Evolutionary conservation across 2,113 vertebrate genomes (phyloP).

Genomic region (Crypturellus undulatus): DNA sequence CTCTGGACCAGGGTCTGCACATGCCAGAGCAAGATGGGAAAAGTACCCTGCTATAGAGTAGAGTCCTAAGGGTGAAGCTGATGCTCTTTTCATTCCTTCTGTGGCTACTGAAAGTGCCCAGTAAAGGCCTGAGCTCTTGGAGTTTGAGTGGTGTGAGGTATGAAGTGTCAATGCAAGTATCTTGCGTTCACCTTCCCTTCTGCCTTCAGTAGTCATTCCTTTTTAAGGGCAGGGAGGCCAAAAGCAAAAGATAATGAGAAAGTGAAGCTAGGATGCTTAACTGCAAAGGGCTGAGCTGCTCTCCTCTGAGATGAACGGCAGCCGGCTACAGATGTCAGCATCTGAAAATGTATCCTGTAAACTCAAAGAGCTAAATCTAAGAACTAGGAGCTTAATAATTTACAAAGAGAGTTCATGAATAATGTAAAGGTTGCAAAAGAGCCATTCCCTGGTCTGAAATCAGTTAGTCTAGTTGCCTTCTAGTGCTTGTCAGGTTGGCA

Average conservation of each 20-base stretch:
- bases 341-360: slow-evolving; percentile 25
- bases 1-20: not conserved
- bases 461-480: not conserved
- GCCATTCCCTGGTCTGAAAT: slow-evolving; percentile 20
- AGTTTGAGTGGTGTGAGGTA: not conserved
- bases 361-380: slow-evolving; percentile 50
- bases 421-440: slow-evolving; percentile 32
- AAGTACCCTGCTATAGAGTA: not conserved
- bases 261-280: not conserved
- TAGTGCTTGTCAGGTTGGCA: not conserved
- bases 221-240: not conserved
- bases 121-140: not conserved
- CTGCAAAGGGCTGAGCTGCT: not conserved
- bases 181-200: not conserved
- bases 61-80: not conserved
- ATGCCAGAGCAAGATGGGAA: not conserved
- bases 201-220: not conserved
- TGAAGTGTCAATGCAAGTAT: not conserved
- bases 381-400: slow-evolving; percentile 59
- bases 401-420: slow-evolving; percentile 20
- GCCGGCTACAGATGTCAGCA: slow-evolving; percentile 5
- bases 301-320: not conserved
- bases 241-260: not conserved
- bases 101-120: not conserved
- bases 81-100: not conserved